Percentiles rank a stretch among this genome's conserved stretches.
Evolutionary conservation across 2,797 vertebrate species (phyloP).

Genomic region (Lacerta viridis): DNA sequence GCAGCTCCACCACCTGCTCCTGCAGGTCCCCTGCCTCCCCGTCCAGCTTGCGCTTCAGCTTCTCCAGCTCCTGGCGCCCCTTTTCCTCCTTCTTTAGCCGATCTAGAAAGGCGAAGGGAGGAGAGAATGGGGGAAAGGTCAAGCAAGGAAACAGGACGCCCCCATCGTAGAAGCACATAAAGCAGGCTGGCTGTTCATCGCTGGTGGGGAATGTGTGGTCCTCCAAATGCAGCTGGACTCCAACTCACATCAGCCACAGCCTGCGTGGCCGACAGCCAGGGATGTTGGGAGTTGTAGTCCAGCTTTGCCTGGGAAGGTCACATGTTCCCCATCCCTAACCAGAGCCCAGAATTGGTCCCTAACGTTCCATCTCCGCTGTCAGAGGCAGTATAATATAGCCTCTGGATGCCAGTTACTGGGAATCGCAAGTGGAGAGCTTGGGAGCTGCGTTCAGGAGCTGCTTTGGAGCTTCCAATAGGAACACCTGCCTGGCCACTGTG

Average conservation of each 20-base stretch:
- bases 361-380: too few relatives aligned
- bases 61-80: constrained; percentile 91
- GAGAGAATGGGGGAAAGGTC: background rate
- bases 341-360: too few relatives aligned
- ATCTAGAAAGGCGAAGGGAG: constrained; percentile 75
- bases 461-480: too few relatives aligned
- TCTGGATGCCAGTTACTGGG: too few relatives aligned
- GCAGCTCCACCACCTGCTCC: constrained; percentile 90
- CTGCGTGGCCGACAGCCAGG: background rate
- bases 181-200: background rate
- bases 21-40: constrained; percentile 88
- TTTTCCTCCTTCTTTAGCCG: constrained; percentile 95
- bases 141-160: background rate
- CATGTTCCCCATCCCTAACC: background rate
- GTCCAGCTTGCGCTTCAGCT: constrained; percentile 90
- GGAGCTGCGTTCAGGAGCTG: too few relatives aligned
- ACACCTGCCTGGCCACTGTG: too few relatives aligned
- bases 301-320: background rate
- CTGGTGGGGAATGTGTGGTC: background rate
- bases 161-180: background rate
- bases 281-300: background rate
- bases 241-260: background rate
- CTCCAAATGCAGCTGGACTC: background rate
- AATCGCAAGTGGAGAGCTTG: too few relatives aligned
- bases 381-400: too few relatives aligned